Evolutionary conservation across 1,140 invertebrate genomes (phyloP).

Genomic region (Bombus terrestris): DNA sequence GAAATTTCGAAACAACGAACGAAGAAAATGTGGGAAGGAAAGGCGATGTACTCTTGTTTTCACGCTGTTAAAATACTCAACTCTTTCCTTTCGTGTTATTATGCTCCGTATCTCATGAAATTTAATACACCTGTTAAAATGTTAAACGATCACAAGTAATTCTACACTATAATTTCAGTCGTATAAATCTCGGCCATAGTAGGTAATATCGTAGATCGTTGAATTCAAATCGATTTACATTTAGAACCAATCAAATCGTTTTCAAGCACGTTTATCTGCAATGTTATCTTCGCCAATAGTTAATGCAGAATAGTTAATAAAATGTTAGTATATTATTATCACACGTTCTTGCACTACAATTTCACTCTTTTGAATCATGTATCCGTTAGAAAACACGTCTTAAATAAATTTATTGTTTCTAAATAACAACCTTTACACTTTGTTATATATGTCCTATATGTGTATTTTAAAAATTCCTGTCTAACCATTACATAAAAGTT

Average conservation of each 20-base stretch:
- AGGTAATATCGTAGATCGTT: no score
- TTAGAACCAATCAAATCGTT: background rate
- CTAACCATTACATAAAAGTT: no score
- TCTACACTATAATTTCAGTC: constrained; percentile 4
- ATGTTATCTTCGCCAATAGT: constrained; percentile 1
- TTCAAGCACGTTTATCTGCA: background rate
- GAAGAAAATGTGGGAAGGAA: no score
- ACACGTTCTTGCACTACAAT: background rate
- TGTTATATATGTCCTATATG: no score
- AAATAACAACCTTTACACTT: background rate
- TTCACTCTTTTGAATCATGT: background rate
- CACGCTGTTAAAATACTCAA: no score
- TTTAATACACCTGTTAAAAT: background rate
- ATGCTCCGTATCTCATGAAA: background rate
- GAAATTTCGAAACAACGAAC: background rate
- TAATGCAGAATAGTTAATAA: background rate
- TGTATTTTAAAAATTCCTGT: background rate
- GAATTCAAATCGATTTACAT: constrained; percentile 7
- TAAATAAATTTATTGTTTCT: background rate
- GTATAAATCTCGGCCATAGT: constrained; percentile 10
- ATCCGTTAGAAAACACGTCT: background rate
- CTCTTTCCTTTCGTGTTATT: background rate
- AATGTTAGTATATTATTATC: constrained; percentile 1
- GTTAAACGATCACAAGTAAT: constrained; percentile 13
- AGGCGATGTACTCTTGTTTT: background rate